A percentile compares a stretch with the other conserved stretches of the same genome.
phyloP scores from a whole-genome alignment of 2,113 vertebrate genomes.

The Azemiops feae region DNA sequence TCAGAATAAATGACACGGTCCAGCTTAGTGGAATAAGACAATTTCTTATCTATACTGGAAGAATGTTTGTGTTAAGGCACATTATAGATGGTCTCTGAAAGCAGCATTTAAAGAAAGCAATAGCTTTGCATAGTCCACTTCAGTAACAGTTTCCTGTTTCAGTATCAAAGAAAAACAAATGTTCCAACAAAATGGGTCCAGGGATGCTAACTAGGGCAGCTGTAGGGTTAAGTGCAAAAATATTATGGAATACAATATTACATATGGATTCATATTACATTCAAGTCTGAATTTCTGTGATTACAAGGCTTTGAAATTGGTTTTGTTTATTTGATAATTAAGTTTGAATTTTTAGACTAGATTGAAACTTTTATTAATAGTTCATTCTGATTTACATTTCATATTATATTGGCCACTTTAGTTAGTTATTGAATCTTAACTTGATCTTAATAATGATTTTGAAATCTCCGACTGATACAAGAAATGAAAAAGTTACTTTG shows the following conservation, averaged over 20 bases:
- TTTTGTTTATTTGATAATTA: background rate
- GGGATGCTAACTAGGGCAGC: background rate
- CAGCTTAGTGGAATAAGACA: background rate
- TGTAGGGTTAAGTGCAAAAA: background rate
- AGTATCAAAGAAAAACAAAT: slow-evolving; percentile 26
- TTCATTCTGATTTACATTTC: background rate
- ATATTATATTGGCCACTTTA: background rate
- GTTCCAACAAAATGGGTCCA: background rate
- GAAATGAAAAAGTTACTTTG: background rate
- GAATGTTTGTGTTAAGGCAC: background rate
- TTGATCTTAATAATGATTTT: background rate
- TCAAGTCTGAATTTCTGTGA: background rate
- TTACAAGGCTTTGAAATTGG: background rate
- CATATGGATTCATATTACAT: background rate
- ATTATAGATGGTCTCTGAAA: background rate
- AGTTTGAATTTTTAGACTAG: background rate
- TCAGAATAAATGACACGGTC: background rate
- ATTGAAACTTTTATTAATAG: background rate
- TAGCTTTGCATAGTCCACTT: slow-evolving; percentile 29
- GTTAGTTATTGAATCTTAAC: background rate
- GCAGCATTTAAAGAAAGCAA: background rate
- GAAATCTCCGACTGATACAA: background rate
- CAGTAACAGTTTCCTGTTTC: slow-evolving; percentile 17
- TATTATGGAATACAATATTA: background rate
- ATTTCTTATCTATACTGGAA: background rate